A percentile compares a stretch with the other conserved stretches of the same genome.
Conservation (phyloP, 1,140 invertebrate genomes). For the Orius insidiosus region DNA sequence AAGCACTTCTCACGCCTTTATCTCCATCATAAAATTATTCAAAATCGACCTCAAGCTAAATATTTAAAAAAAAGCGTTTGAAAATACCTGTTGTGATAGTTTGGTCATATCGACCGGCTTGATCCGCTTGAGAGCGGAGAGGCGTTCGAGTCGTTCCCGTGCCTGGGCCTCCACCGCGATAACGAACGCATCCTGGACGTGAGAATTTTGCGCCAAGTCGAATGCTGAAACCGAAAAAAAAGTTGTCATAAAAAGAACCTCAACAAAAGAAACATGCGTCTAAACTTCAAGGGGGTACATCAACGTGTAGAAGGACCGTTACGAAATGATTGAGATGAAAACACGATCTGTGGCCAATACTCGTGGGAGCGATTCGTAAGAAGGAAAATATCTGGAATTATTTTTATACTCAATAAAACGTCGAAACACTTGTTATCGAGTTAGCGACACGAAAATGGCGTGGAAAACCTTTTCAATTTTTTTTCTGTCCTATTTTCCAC, state of each 20-base stretch:
- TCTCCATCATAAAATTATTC: too few species aligned
- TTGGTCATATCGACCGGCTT: conserved; percentile 90
- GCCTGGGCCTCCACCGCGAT: conserved; percentile 91
- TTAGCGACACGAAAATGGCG: too few species aligned
- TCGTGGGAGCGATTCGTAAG: conserved; percentile 4
- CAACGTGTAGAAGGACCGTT: conserved; percentile 9
- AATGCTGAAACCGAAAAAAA: conserved; percentile 48
- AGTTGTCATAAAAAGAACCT: not conserved
- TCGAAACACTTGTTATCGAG: too few species aligned
- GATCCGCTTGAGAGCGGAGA: conserved; percentile 77
- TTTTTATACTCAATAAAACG: not conserved
- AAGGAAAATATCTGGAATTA: not conserved
- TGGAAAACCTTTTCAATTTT: too few species aligned
- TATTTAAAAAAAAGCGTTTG: not conserved
- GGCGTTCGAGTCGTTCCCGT: conserved; percentile 69
- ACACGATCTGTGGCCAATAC: conserved; percentile 6
- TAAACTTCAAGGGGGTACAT: not conserved
- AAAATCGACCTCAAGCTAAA: not conserved
- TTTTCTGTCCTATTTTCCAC: too few species aligned
- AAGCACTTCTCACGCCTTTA: too few species aligned
- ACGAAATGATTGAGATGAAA: conserved; percentile 1
- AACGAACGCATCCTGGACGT: conserved; percentile 91
- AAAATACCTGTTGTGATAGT: conserved; percentile 77
- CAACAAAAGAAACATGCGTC: conserved; percentile 6
- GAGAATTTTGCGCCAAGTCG: conserved; percentile 62